These are phyloP conservation scores for Brachyptera putata DNA, from an alignment of 2,888 invertebrate genomes.

Conservation along the genomic window DNA sequence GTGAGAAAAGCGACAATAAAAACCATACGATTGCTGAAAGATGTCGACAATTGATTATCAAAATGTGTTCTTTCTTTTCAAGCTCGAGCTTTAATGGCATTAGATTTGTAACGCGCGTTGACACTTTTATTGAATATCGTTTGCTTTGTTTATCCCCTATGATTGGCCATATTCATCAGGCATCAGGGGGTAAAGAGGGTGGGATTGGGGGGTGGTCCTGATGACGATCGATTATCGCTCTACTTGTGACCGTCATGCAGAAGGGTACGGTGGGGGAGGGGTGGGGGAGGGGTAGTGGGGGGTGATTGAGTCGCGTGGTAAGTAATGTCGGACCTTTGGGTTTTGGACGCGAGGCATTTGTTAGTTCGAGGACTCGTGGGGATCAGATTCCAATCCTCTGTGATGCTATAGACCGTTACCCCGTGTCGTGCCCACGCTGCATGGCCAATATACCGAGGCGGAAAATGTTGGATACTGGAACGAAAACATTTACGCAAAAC, in stretches of 20 bases:
- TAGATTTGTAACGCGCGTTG: constrained; percentile 6
- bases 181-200: neutral
- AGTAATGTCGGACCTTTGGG: constrained; percentile 10
- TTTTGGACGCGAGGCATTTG: constrained; percentile 9
- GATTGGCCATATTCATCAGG: constrained; percentile 5
- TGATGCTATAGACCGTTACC: neutral
- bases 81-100: constrained; percentile 7
- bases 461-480: too few species aligned
- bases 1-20: too few species aligned
- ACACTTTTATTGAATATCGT: constrained; percentile 12
- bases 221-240: constrained; percentile 19
- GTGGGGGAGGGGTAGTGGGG: too few species aligned
- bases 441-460: too few species aligned
- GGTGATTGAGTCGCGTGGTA: constrained; percentile 13
- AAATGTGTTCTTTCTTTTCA: neutral
- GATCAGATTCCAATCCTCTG: constrained; percentile 11
- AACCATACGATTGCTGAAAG: too few species aligned
- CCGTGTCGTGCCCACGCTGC: too few species aligned
- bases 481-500: too few species aligned
- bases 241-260: constrained; percentile 1
- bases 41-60: neutral
- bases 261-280: too few species aligned
- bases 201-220: neutral
- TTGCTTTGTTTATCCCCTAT: neutral
- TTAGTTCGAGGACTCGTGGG: constrained; percentile 7